Conservation (phyloP, 2,797 vertebrate species). For the Ficedula albicollis region DNA sequence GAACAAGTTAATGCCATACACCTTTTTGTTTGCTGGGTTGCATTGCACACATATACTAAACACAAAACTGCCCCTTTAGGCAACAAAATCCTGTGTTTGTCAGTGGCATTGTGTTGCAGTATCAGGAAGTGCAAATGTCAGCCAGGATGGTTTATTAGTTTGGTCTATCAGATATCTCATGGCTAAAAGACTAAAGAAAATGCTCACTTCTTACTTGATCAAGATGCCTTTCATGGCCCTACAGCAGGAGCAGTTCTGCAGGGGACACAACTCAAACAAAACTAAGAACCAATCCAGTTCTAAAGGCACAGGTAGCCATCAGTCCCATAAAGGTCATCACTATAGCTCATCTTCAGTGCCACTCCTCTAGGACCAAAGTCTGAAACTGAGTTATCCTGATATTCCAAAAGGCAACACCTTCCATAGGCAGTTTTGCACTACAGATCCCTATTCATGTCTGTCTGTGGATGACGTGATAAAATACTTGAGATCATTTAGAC, state of each 20-base stretch:
- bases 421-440: accelerated
- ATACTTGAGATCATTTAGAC: neutral
- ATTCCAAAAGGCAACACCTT: neutral
- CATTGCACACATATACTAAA: neutral
- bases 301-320: neutral
- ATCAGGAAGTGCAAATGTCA: neutral
- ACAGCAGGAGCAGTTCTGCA: neutral
- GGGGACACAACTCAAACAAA: neutral
- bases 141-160: neutral
- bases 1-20: neutral
- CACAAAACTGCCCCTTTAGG: neutral
- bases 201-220: neutral
- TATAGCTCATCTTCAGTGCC: neutral
- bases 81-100: neutral
- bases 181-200: neutral
- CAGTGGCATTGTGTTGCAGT: neutral
- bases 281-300: neutral
- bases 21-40: neutral
- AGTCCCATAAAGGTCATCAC: neutral
- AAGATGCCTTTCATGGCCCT: neutral
- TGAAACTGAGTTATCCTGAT: neutral
- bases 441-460: neutral
- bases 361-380: neutral
- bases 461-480: neutral
- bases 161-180: neutral